Evolutionary conservation across 2,888 invertebrate species (phyloP), one percentile per base, ranked within the genome.

Genomic region (Lithophane leautieri): DNA sequence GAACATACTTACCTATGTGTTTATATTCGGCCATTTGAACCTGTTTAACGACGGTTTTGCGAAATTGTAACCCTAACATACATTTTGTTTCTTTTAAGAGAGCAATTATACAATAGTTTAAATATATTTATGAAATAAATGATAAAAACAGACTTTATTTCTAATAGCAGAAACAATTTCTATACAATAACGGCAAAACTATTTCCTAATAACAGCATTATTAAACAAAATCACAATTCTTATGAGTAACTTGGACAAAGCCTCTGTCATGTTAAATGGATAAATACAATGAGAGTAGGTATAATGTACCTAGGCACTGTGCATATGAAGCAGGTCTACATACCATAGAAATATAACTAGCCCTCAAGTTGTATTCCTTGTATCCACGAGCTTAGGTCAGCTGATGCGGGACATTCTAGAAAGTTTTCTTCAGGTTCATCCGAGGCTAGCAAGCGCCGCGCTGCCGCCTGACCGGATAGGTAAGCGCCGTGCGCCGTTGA

Each of bases 401-500:
- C 98, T n/a, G 98, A 97, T 73, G 97, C 98, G 63, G 97, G 97
- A 87, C 98, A 98, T 89, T 98, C 98, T 83, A 98, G 94, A 58
- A 97, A 97, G 78, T 97, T 97, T 90, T 97, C 97, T 83, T 97
- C 94, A 62, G 97, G 97, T 78, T 97, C 97, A 69, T 98, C 97
- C 28, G 97, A 94, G 22, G 97, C 96, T 69, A 98, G 92, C 65
- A 98, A 92, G 70, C 97, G 96, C 92, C 98, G 98, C 61, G 98
- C 98, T 56, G 98, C 98, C 28, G 97, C 97, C 88, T 98, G 97
- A 2, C 99, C 99, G 67, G 98, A 98, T 73, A 99, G 95, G 91
- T 98, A 98, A 56, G 99, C 99, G 67, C 99, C 99, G 93, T 99
- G 99, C 54, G 98, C 99, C 3, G 99, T 99, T 68, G 99, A 99